Conservation (phyloP, 2,888 invertebrate species). For the Hyalella azteca region DNA sequence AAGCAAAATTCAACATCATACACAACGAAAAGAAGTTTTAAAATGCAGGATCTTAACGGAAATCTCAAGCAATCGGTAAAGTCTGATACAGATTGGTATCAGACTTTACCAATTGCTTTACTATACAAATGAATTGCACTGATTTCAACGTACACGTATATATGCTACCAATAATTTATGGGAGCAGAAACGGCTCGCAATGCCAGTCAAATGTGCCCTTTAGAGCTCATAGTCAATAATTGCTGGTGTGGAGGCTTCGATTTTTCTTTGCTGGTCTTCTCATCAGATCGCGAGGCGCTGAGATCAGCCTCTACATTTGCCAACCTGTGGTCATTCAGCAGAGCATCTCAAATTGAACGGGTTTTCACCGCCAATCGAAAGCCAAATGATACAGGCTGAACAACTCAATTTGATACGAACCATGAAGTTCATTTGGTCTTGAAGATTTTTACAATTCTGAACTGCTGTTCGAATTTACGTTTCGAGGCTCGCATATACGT, state of each 20-base stretch:
- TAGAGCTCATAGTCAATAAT: not conserved
- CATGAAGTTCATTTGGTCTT: too few species aligned
- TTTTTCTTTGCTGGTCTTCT: not conserved
- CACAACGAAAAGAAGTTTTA: too few species aligned
- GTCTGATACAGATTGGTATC: too few species aligned
- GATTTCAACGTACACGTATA: not conserved
- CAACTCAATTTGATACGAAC: constrained; percentile 17
- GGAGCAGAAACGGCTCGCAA: not conserved
- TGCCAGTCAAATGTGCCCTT: not conserved
- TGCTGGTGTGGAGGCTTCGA: constrained; percentile 3
- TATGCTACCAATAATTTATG: not conserved
- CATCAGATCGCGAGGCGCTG: constrained; percentile 7
- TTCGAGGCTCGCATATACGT: too few species aligned
- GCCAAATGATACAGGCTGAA: constrained; percentile 22
- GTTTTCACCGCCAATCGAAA: constrained; percentile 23
- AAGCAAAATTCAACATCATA: too few species aligned
- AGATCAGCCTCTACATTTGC: constrained; percentile 2
- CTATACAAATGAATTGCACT: not conserved
- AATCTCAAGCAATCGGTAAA: too few species aligned
- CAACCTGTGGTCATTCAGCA: not conserved
- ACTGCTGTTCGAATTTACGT: too few species aligned
- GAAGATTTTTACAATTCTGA: too few species aligned
- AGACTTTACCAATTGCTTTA: too few species aligned
- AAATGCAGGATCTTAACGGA: too few species aligned
- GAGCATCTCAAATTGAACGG: constrained; percentile 30